Base-by-base conservation (phyloP, 1,140 invertebrate species). In the Bombus huntii region DNA sequence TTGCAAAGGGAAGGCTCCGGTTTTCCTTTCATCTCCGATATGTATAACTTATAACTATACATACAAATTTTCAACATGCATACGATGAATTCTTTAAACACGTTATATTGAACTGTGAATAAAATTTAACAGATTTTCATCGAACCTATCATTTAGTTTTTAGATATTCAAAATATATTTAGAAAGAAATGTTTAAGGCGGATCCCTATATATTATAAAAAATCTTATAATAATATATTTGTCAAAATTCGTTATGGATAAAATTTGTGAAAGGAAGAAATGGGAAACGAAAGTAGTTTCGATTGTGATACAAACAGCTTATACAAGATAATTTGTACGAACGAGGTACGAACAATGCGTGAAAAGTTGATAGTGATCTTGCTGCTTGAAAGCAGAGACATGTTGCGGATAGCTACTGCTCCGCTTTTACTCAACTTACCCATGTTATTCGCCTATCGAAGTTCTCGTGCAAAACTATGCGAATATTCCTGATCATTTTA, bases 311-410 rank as follows among this genome's bases (percentile, higher is more conserved):
- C 1, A 53, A 53, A 53, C 47, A 53, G 18, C 6, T 53, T 53
- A 22, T 53, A 53, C 47, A 53, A 53, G 6, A 53, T 53, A 53
- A 53, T 22, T 53, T 53, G 47, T 22, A 53, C 18, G 18, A 18
- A 53, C 47, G 0, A 53, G 18, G 6, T 53, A 47, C 0, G 44
- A 47, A 47, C 53, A n/a, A 65, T 28, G 39, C n/a, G 76, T 53
- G 81, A 89, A 89, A 89, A 83, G 85, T 89, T 89, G 68, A 86
- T 76, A 89, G 77, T 93, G 87, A 91, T 92, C 92, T 89, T 87
- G 90, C 85, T 93, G 93, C 93, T 93, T 95, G 92, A 95, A 93
- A 95, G 94, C 95, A 94, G 93, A 95, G 93, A 94, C 94, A 94
- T 95, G 95, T 95, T 95, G 93, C 94, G 93, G 94, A 94, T 93